Base-by-base conservation (phyloP, 1,140 invertebrate genomes). In the Holcopasites calliopsidis region DNA sequence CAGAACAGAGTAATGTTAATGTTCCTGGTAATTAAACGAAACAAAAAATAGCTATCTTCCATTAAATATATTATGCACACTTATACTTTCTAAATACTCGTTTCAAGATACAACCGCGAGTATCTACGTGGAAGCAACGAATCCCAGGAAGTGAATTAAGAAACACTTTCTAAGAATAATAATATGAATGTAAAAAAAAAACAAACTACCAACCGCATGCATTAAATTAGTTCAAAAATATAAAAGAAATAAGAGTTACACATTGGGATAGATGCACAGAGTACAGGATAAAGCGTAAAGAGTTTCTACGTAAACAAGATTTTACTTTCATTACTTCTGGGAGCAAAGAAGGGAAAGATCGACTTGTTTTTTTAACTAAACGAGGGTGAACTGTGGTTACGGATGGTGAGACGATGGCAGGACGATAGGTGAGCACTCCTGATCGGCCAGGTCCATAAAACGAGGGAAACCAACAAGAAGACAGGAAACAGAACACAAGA, bases 401-500 rank as follows among this genome's bases (percentile, higher is more conserved):
- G 35, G 21, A 13, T 26, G n/a, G 11, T 33, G 40, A 26, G 33
- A 35, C 54, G 40, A 33, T 11, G 66, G 16, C 16, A 38, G 28
- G 62, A 66, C 61, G 50, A 74, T 74, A 61, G 71, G 71, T 66
- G 71, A 74, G 71, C 71, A 74, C 71, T 66, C 71, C 71, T 74
- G 61, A 44, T 42, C 50, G 50, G 35, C 38, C 50, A 62, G 50
- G 61, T 66, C 31, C 50, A 61, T 61, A 76, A 40, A 49, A 50
- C 47, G 47, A 50, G 60, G 31, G 60, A 47, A 44, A 47, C 21
- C 60, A 65, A 18, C n/a, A 38, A 33, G 31, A 55, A 35, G 28
- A 42, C 4, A n/a, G 23, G 11, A 38, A 16, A 33, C n/a, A 10
- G 23, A n/a, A 21, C 23, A 64, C 21, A 44, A 42, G 38, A 60